Percentiles rank a stretch among this genome's conserved stretches.
Evolutionary conservation across 2,113 vertebrate species (phyloP).

Genomic region (Lampris incognitus): DNA sequence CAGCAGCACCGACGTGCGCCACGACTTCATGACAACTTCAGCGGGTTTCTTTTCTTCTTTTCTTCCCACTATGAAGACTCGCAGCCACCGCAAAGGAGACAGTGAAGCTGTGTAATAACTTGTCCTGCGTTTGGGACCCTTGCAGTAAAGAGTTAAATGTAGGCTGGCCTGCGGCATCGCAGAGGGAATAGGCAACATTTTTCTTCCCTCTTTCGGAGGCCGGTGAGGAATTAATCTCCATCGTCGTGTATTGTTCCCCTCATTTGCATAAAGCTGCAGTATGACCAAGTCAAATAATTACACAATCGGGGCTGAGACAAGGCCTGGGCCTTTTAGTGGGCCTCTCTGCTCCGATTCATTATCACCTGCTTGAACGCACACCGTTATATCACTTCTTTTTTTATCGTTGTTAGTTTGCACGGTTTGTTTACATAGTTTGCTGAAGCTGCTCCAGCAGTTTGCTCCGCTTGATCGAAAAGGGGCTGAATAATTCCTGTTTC

Average conservation of each 20-base stretch:
- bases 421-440: not conserved
- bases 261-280: conserved; percentile 97
- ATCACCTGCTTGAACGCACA: conserved; percentile 73
- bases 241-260: conserved; percentile 86
- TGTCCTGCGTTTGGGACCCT: not conserved
- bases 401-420: not conserved
- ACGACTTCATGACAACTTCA: no score
- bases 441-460: not conserved
- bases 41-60: no score
- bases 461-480: not conserved
- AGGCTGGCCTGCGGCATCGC: conserved; percentile 75
- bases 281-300: conserved; percentile 93
- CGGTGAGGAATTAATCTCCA: conserved; percentile 85
- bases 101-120: conserved; percentile 18
- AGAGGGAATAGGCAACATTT: conserved; percentile 82
- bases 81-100: not conserved
- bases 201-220: conserved; percentile 82
- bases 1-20: no score
- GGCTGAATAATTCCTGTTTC: not conserved
- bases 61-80: no score
- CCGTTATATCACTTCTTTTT: conserved; percentile 56
- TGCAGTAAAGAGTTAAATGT: conserved; percentile 42
- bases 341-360: conserved; percentile 59
- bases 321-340: conserved; percentile 75
- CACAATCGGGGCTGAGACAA: conserved; percentile 81